Evolutionary conservation across 2,797 vertebrate species (phyloP), one percentile per base, ranked within the genome.

Genomic region (Fratercula arctica): DNA sequence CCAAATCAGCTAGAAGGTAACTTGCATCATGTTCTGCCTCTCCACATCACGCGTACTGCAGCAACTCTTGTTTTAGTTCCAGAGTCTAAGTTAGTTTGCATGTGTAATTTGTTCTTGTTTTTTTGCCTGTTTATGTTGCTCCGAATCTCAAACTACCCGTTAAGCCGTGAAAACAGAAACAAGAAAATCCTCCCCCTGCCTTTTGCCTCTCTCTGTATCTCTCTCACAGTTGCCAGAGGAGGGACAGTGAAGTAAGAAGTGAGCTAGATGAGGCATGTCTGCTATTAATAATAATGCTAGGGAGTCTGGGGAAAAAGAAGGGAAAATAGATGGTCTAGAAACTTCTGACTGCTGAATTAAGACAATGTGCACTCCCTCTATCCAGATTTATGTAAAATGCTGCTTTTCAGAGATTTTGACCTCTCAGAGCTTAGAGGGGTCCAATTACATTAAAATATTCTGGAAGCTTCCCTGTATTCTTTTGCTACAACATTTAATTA

Each of bases 291-390:
- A 90, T 50, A 85, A 67, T 29, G 15, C 5, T 1, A 0, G 39
- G 15, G 9, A 4, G 7, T 3, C 26, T 66, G 39, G 23, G 61
- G 28, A 19, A 56, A 64, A 63, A 73, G 12, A 64, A 61, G 19
- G 19, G 28, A 59, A 91, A 90, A 66, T 16, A 83, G 46, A 46
- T 63, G 45, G 56, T 94, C 67, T 73, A 86, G 87, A 96, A 96
- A 82, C 18, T 86, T 93, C 83, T 87, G 63, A 23, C 54, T 69
- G 37, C 29, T 69, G 20, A 31, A 64, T 64, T 66, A 78, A 78
- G 46, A 4, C 54, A 73, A 29, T 10, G 16, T 6, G 8, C 68
- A 8, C 29, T 95, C 21, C 11, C 10, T 92, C 17, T 69, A 24
- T 25, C n/a, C 54, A 88, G 10, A 51, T n/a, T 75, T 73, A 35